Evolutionary conservation across 2,888 invertebrate species (phyloP).

Genomic region (Oscheius sp.): DNA sequence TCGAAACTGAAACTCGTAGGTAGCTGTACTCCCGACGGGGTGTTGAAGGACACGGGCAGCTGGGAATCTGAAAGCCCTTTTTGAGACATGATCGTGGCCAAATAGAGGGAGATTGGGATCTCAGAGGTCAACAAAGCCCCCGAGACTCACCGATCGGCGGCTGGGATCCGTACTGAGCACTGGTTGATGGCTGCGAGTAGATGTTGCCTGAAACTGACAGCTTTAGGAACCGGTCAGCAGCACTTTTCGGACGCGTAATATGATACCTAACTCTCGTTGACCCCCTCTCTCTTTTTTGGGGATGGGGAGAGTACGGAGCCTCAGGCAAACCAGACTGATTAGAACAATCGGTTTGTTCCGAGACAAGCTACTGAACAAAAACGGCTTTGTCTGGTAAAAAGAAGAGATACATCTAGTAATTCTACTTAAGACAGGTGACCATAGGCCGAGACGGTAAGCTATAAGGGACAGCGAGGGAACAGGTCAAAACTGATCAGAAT

Average conservation of each 20-base stretch:
- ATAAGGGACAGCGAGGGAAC: not conserved
- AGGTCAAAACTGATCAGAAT: not conserved
- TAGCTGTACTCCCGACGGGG: slow-evolving; percentile 8
- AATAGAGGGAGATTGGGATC: slow-evolving; percentile 8
- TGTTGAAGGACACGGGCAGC: slow-evolving; percentile 17
- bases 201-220: slow-evolving; percentile 14
- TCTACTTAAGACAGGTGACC: not conserved
- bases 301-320: no score
- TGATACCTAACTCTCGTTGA: no score
- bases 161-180: slow-evolving; percentile 6
- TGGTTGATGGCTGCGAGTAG: slow-evolving; percentile 9
- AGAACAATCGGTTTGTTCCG: no score
- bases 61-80: slow-evolving; percentile 1
- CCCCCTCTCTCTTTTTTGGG: no score
- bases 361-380: no score
- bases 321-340: no score
- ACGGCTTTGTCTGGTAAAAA: no score
- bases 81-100: slow-evolving; percentile 4
- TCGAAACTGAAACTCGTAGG: slow-evolving; percentile 41
- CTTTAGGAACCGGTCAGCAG: no score
- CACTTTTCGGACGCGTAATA: no score
- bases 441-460: not conserved
- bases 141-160: slow-evolving; percentile 18
- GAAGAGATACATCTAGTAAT: no score
- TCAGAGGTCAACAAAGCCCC: slow-evolving; percentile 7